Base-by-base conservation (phyloP, 1,140 invertebrate species). In the Mamestra configurata region DNA sequence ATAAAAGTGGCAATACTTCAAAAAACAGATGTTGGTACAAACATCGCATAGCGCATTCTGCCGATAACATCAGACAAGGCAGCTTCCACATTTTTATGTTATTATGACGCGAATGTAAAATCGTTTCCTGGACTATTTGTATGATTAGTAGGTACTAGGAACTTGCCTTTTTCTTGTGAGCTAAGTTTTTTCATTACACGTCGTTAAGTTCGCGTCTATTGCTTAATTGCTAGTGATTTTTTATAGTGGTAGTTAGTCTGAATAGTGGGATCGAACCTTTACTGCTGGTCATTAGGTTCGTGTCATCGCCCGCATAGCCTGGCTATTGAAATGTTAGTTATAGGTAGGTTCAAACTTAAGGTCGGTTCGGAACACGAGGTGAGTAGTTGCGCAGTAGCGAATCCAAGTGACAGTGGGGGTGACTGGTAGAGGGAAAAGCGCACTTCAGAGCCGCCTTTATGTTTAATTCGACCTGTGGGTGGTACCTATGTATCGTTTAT, bases 151-250 rank as follows among this genome's bases (percentile, higher is more conserved):
- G 8, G 1, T 31, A 46, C 46, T 24, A 51, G 10, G 22, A 53
- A 51, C 46, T 53, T 43, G 61, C 18, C 15, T 7, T 31, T 53
- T 71, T 51, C 24, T 53, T 35, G 24, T 27, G 66, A 70, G 49
- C 37, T 13, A 11, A 24, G 27, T 71, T 53, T 71, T 70, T 51
- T 70, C 66, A 70, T 35, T 53, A 53, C 46, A 51, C 46, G 18
- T 71, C 46, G 68, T 71, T 71, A 71, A 53, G 46, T 71, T 71
- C 4, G 46, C 68, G 20, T 71, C 68, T 71, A 71, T 71, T 71
- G 49, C 49, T 71, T 71, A 71, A 71, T 70, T 70, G 66, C 66
- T 70, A 49, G 66, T 22, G 20, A 46, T 71, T 71, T 68, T 53
- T 71, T 71, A 71, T 53, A 35, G 43, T 35, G 13, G 66, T 27